Base-by-base conservation (phyloP, 2,113 vertebrate species). In the Pelusios castaneus region DNA sequence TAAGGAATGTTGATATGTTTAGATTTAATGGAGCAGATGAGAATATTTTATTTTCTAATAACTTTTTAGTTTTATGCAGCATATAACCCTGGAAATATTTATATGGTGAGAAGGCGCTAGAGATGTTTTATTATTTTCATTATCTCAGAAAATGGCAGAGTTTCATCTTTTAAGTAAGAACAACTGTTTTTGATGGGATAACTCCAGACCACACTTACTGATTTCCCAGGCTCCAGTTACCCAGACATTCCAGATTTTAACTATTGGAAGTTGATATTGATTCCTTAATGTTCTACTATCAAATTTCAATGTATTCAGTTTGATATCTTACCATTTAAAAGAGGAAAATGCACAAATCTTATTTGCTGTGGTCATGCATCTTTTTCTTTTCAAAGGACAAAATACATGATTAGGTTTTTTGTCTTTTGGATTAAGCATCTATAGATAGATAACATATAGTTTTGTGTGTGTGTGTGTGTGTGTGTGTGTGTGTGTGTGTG, bases 131-230 rank as follows among this genome's bases (percentile, higher is more conserved):
- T 95, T 95, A 81, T 91, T 97, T 92, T 93, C 38, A 47, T 85
- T 90, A 52, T 80, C 52, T 93, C 14, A 43, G 52, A 60, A 93
- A 85, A 88, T 79, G 77, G 60, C 82, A 92, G 84, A 89, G 51
- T 31, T 34, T 91, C 92, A 87, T 86, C 95, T 56, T 70, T 95
- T 97, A 91, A 80, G n/a, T 93, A 92, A 89, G 78, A 92, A 88
- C 76, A 58, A n/a, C 78, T 97, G 34, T 96, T 98, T 97, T 92
- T 52, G n/a, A 95, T 97, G 94, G 92, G 81, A 49, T 87, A 60
- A 91, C 55, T 97, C 92, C 88, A 97, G 93, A 97, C 94, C 93
- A 55, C 96, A 85, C 94, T 95, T 96, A 85, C 54, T 91, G 58
- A 79, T 92, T 97, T 97, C 87, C 89, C 93, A 95, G 2, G 34